These are phyloP conservation scores for Sinocyclocheilus grahami DNA, from an alignment of 2,113 vertebrate species.

Conservation along the genomic window DNA sequence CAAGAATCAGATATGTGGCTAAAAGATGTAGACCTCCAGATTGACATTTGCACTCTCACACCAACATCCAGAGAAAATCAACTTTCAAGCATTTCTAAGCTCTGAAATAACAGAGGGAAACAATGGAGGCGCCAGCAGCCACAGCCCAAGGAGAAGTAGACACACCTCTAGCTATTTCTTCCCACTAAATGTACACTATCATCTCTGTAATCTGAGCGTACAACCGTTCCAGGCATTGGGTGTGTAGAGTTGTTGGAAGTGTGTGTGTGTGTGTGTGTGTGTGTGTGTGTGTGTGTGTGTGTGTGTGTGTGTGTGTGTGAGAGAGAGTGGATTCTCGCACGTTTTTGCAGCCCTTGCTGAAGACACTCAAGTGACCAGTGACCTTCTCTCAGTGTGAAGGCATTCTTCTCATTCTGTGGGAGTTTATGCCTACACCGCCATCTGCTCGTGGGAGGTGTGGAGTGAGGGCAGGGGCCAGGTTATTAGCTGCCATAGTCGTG, in stretches of 20 bases:
- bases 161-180: constrained; percentile 59
- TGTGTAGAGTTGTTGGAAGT: constrained; percentile 27
- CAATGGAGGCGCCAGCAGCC: constrained; percentile 63
- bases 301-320: no score
- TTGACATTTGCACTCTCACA: constrained; percentile 53
- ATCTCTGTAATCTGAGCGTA: constrained; percentile 42
- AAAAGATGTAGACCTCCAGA: constrained; percentile 52
- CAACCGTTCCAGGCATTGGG: constrained; percentile 25
- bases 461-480: constrained; percentile 56
- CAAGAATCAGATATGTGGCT: constrained; percentile 41
- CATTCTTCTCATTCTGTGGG: constrained; percentile 57
- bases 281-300: no score
- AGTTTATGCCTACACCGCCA: constrained; percentile 53
- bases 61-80: constrained; percentile 62
- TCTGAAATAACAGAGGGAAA: constrained; percentile 67
- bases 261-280: constrained; percentile 9
- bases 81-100: constrained; percentile 51
- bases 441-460: constrained; percentile 67
- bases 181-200: constrained; percentile 39
- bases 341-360: constrained; percentile 56
- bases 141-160: constrained; percentile 61
- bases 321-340: constrained; percentile 2
- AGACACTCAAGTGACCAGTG: constrained; percentile 51
- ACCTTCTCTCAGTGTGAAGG: constrained; percentile 59
- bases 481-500: constrained; percentile 71